A percentile compares a stretch with the other conserved stretches of the same genome.
These are phyloP conservation scores for Pangasianodon gigas DNA, from an alignment of 2,113 vertebrate genomes.

Conservation along the genomic window DNA sequence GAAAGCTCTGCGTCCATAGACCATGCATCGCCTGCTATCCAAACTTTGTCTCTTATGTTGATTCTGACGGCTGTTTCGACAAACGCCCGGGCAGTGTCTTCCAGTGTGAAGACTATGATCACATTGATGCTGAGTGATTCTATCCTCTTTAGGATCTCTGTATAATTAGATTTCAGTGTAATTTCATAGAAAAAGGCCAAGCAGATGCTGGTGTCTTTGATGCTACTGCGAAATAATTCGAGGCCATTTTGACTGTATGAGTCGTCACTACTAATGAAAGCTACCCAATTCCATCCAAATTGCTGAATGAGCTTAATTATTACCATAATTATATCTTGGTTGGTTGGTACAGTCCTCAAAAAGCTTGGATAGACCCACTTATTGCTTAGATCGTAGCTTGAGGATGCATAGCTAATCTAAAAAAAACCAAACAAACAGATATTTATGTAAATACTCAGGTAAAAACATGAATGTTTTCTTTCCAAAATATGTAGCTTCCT, in stretches of 20 bases:
- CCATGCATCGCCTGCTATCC: slow-evolving; percentile 81
- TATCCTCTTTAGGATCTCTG: slow-evolving; percentile 61
- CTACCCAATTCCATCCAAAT: slow-evolving; percentile 82
- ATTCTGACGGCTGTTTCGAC: slow-evolving; percentile 68
- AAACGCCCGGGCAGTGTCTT: slow-evolving; percentile 44
- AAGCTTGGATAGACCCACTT: slow-evolving; percentile 77
- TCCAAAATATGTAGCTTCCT: not conserved
- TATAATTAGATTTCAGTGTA: rapidly evolving
- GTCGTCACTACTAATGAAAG: slow-evolving; percentile 67
- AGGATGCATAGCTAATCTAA: slow-evolving; percentile 80
- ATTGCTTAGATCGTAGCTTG: slow-evolving; percentile 62
- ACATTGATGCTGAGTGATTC: slow-evolving; percentile 51
- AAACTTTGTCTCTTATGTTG: slow-evolving; percentile 76
- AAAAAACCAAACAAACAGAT: not conserved
- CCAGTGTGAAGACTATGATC: slow-evolving; percentile 63
- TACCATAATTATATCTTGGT: slow-evolving; percentile 70
- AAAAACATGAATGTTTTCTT: not conserved
- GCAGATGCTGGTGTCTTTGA: slow-evolving; percentile 60
- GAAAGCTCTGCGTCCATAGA: slow-evolving; percentile 61
- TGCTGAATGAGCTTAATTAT: slow-evolving; percentile 69
- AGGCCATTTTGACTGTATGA: slow-evolving; percentile 65
- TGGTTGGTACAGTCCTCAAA: slow-evolving; percentile 76
- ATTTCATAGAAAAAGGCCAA: slow-evolving; percentile 72
- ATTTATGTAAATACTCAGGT: not conserved
- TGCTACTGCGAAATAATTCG: slow-evolving; percentile 61